Evolutionary conservation across 2,888 invertebrate species (phyloP).

Genomic region (Crioceris asparagi): DNA sequence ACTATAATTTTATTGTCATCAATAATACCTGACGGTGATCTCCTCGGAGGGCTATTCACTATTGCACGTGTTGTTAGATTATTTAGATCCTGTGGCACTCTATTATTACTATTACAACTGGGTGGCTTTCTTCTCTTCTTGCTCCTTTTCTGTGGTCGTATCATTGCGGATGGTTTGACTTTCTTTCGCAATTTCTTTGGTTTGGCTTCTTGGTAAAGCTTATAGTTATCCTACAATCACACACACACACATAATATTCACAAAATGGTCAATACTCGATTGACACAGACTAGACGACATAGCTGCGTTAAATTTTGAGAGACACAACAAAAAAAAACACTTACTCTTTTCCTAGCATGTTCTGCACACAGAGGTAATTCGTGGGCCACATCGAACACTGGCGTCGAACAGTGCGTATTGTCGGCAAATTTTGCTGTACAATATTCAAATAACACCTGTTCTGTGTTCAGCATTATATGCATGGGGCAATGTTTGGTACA

Average conservation of each 20-base stretch:
- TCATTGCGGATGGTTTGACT: slow-evolving; percentile 45
- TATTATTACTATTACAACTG: slow-evolving; percentile 17
- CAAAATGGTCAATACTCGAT: not conserved
- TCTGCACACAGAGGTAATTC: slow-evolving; percentile 78
- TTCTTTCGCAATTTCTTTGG: slow-evolving; percentile 59
- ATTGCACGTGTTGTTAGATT: slow-evolving; percentile 16
- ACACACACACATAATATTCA: slow-evolving; percentile 5
- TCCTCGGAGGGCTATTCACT: slow-evolving; percentile 14
- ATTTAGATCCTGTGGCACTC: slow-evolving; percentile 1
- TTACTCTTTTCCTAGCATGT: slow-evolving; percentile 70
- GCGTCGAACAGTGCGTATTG: slow-evolving; percentile 67
- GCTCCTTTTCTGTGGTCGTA: slow-evolving; percentile 45
- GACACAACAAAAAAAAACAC: not conserved
- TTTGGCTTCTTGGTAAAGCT: slow-evolving; percentile 63
- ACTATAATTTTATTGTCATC: too few species aligned
- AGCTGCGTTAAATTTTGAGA: not conserved
- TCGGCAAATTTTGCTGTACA: slow-evolving; percentile 73
- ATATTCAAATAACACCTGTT: slow-evolving; percentile 62
- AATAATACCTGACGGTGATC: slow-evolving; percentile 17
- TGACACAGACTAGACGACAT: not conserved
- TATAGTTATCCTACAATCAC: slow-evolving; percentile 61
- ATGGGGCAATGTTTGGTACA: slow-evolving; percentile 72
- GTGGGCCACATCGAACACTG: slow-evolving; percentile 66
- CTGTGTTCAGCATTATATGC: slow-evolving; percentile 77
- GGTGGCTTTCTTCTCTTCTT: slow-evolving; percentile 39